Evolutionary conservation across 2,888 invertebrate species (phyloP).

Genomic region (Galeopsomyia nigrocyanea): DNA sequence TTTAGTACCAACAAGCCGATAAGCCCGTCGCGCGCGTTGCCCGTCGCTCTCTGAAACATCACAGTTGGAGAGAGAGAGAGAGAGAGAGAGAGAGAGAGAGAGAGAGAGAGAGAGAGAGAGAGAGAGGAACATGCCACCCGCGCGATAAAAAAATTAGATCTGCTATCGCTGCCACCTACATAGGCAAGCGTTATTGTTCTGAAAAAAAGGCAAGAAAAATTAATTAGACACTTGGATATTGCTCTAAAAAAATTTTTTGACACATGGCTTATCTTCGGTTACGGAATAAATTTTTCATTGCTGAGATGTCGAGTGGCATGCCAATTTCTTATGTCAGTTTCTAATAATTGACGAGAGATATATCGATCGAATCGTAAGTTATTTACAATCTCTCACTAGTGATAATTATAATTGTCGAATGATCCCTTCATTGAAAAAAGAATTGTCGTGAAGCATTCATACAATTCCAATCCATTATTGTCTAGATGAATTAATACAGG

Average conservation of each 20-base stretch:
- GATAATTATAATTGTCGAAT: too few species aligned
- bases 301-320: not conserved
- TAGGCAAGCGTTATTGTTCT: conserved; percentile 31
- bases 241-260: not conserved
- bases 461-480: too few species aligned
- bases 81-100: too few species aligned
- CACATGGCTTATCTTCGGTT: not conserved
- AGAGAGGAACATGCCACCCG: conserved; percentile 37
- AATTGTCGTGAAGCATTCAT: too few species aligned
- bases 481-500: too few species aligned
- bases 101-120: too few species aligned
- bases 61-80: too few species aligned
- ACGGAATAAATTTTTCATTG: conserved; percentile 5
- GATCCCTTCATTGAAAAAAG: too few species aligned
- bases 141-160: conserved; percentile 27
- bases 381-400: too few species aligned
- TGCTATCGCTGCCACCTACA: conserved; percentile 29
- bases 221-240: conserved; percentile 13
- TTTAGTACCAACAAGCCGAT: conserved; percentile 60
- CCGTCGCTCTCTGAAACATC: conserved; percentile 47
- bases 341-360: too few species aligned
- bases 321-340: not conserved
- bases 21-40: conserved; percentile 51
- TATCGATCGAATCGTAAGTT: too few species aligned
- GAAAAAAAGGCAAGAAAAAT: conserved; percentile 25